Conservation (phyloP, 2,797 vertebrate genomes). For the Otolemur crassicaudatus region DNA sequence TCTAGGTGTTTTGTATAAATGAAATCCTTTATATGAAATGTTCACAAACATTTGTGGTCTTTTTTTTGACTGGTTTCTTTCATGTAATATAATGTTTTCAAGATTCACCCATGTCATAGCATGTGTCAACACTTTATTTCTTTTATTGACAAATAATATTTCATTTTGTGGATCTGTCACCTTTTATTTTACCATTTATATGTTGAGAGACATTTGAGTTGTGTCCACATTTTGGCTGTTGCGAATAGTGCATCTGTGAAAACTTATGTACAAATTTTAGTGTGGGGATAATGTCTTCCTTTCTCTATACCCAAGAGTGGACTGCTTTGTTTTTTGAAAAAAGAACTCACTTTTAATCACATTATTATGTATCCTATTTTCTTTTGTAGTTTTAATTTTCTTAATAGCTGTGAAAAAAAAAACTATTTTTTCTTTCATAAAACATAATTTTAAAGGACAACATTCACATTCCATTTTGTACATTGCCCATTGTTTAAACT, state of each 20-base stretch:
- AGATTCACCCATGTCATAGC: background rate
- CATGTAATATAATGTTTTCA: background rate
- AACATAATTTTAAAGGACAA: slow-evolving; percentile 15
- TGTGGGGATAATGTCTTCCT: background rate
- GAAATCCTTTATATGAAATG: background rate
- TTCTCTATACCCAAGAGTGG: background rate
- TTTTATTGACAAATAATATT: background rate
- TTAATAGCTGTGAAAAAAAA: background rate
- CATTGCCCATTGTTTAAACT: background rate
- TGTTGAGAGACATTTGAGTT: background rate
- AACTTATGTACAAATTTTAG: background rate
- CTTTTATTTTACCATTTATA: background rate
- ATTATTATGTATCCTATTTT: background rate
- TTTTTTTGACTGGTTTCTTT: background rate
- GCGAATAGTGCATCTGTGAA: background rate
- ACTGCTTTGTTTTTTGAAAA: slow-evolving; percentile 30
- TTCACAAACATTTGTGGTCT: background rate
- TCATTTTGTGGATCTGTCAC: background rate
- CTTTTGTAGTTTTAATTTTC: slow-evolving; percentile 40
- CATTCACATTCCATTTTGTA: slow-evolving; percentile 41
- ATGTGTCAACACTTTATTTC: background rate
- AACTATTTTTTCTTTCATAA: background rate
- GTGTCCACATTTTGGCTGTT: background rate
- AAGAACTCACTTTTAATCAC: background rate
- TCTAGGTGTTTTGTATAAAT: background rate